Percentiles rank a stretch among this genome's conserved stretches.
Conservation (phyloP, 2,113 vertebrate species). For the Agelaius phoeniceus region DNA sequence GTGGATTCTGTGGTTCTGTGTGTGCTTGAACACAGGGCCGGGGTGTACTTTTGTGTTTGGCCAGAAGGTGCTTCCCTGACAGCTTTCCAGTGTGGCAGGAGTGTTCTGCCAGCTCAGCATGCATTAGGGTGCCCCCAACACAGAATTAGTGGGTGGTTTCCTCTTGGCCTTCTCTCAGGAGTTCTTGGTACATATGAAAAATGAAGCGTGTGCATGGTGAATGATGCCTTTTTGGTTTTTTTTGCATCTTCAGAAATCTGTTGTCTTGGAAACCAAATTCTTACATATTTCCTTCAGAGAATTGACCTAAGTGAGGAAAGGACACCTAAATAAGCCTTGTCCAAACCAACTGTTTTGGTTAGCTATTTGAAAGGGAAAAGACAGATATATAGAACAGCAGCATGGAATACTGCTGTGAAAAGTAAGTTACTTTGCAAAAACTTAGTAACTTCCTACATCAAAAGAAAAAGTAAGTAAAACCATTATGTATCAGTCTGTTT, state of each 20-base stretch:
- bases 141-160: background rate
- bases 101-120: background rate
- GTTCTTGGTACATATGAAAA: background rate
- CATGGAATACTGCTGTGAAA: background rate
- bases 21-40: rapidly evolving
- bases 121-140: background rate
- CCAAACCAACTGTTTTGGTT: background rate
- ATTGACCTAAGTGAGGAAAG: background rate
- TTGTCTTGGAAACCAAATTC: background rate
- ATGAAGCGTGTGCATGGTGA: background rate
- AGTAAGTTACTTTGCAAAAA: background rate
- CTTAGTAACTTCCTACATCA: background rate
- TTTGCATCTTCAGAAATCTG: background rate
- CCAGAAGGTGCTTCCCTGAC: rapidly evolving
- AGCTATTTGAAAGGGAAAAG: background rate
- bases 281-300: background rate
- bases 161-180: background rate
- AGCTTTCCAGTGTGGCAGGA: rapidly evolving
- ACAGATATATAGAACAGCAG: background rate
- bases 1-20: background rate
- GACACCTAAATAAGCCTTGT: background rate
- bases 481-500: background rate
- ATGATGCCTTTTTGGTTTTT: background rate
- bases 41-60: background rate
- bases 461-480: background rate